Conservation (phyloP, 2,113 vertebrate genomes). For the Laterallus jamaicensis region DNA sequence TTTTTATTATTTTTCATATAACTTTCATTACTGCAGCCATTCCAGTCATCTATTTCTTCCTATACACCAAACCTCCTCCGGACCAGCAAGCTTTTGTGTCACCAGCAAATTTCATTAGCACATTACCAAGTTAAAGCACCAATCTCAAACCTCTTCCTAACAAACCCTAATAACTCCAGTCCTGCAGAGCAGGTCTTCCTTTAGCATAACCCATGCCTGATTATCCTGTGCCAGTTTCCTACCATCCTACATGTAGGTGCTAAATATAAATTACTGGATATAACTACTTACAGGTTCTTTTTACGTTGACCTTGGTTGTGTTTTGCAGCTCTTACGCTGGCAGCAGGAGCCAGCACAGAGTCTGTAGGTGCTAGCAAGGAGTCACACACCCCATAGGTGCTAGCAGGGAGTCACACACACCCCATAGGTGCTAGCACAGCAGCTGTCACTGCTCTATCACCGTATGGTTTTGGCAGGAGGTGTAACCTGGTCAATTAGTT, state of each 20-base stretch:
- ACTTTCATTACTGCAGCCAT: neutral
- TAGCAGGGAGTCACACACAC: neutral
- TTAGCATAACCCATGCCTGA: neutral
- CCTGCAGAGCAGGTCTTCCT: neutral
- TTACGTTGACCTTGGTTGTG: neutral
- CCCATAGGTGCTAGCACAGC: neutral
- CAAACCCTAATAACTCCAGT: neutral
- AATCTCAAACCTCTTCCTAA: neutral
- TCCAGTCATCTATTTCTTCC: neutral
- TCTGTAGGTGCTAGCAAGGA: neutral
- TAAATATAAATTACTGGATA: neutral
- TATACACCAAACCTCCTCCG: neutral
- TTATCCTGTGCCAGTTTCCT: neutral
- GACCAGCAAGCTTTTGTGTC: neutral
- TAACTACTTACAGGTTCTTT: neutral
- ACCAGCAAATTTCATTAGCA: neutral
- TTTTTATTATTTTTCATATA: neutral
- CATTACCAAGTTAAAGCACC: neutral
- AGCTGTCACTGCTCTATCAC: neutral
- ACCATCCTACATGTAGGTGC: neutral
- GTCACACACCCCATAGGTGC: accelerated
- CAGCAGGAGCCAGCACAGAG: neutral
- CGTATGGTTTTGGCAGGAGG: accelerated
- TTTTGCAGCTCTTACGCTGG: neutral
- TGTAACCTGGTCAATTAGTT: neutral